phyloP scores from a whole-genome alignment of 2,113 vertebrate species.

The Piprites chloris region DNA sequence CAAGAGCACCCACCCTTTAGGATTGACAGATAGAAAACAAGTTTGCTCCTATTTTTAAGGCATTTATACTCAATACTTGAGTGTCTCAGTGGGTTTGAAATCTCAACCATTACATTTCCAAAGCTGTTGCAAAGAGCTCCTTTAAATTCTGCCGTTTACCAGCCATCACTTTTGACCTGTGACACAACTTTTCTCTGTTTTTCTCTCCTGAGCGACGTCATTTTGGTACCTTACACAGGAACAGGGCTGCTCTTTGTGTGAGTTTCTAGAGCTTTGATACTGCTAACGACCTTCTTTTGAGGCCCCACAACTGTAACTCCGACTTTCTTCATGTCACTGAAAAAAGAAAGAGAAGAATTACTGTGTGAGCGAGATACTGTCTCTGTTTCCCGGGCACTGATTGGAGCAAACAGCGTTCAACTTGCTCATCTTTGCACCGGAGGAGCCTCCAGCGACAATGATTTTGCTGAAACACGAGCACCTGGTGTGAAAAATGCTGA shows the following conservation, averaged over 20 bases:
- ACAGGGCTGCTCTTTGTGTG: constrained; percentile 92
- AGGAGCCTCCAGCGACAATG: neutral
- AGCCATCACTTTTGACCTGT: constrained; percentile 36
- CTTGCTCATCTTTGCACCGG: neutral
- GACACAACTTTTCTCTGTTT: neutral
- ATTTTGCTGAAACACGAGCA: neutral
- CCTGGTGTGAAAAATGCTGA: neutral
- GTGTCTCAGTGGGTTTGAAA: constrained; percentile 70
- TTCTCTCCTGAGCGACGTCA: constrained; percentile 44
- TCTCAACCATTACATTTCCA: constrained; percentile 42
- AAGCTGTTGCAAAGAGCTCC: constrained; percentile 21
- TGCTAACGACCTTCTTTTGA: constrained; percentile 95
- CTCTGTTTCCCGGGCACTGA: neutral
- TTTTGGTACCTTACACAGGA: constrained; percentile 83
- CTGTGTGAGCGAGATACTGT: neutral
- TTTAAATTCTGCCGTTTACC: constrained; percentile 3
- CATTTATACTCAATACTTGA: constrained; percentile 77
- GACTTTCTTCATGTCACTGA: constrained; percentile 92
- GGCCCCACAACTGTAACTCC: constrained; percentile 92
- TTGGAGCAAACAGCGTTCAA: neutral
- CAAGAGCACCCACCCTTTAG: constrained; percentile 66
- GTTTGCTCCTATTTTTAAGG: constrained; percentile 78
- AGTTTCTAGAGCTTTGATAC: constrained; percentile 93
- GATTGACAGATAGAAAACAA: constrained; percentile 70
- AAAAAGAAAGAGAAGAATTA: neutral